Evolutionary conservation across 2,888 invertebrate species (phyloP), one percentile per base, ranked within the genome.

Genomic region (Latheticus oryzae): DNA sequence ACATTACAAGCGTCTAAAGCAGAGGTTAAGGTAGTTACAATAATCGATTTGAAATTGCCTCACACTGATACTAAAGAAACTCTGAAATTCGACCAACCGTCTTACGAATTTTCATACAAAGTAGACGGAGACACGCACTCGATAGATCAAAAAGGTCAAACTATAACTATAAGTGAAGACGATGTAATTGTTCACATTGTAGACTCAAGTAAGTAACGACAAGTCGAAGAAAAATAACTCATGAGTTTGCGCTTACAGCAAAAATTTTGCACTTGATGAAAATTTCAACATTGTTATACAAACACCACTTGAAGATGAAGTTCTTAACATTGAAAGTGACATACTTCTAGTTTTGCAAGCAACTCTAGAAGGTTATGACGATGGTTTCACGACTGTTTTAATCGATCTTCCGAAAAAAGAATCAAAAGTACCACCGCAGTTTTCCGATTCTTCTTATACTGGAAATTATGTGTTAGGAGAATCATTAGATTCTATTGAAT

Each of bases 331-430:
- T 3, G n/a, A 42, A 16, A 5, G 11, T 2, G 42, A 42, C 9
- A 26, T 42, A 5, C 15, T 42, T 15, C n/a, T 42, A 7, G 13
- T 26, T 15, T 24, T 42, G 26, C 26, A 42, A 1, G 42, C 42
- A 15, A 8, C 5, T 21, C 13, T 28, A 11, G 16, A 1, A 1
- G 8, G 16, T n/a, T 5, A 5, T 8, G 42, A 42, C 11, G 24
- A 40, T 8, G 42, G 28, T 16, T 42, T 42, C 8, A 12, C 45
- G 5, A 45, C 45, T 2, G n/a, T 45, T 32, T 32, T 45, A n/a
- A 12, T 45, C 3, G 8, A 45, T 32, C 26, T 42, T 4, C 42
- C 42, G 5, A 13, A 5, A 7, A 42, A 42, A 13, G 15, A 42
- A 1, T n/a, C 26, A 1, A 1, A 4, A 9, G 11, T 5, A 13